phyloP scores from a whole-genome alignment of 2,113 vertebrate species.

The Ictalurus furcatus region DNA sequence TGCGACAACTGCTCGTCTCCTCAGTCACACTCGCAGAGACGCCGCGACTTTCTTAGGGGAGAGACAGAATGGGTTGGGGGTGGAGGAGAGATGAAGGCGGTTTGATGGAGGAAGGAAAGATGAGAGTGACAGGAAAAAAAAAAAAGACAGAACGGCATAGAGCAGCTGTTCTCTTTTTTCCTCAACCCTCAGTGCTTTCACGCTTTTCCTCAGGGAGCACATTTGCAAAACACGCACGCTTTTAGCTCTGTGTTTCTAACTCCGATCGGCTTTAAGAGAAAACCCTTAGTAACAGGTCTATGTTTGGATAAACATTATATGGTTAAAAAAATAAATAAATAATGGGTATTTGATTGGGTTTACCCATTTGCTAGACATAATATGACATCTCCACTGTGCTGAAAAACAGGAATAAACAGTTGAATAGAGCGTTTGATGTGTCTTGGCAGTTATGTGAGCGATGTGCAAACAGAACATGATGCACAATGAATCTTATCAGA shows the following conservation, averaged over 20 bases:
- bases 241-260: slow-evolving; percentile 51
- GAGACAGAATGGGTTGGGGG: neutral
- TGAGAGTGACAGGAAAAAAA: slow-evolving; percentile 43
- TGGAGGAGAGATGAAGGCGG: slow-evolving; percentile 2
- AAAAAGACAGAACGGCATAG: slow-evolving; percentile 44
- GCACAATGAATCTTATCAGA: slow-evolving; percentile 25
- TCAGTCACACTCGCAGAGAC: slow-evolving; percentile 64
- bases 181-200: slow-evolving; percentile 52
- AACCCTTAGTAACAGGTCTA: slow-evolving; percentile 55
- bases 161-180: slow-evolving; percentile 27
- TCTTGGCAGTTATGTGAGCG: slow-evolving; percentile 22
- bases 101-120: slow-evolving; percentile 2
- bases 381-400: slow-evolving; percentile 17
- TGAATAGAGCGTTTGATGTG: slow-evolving; percentile 16
- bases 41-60: slow-evolving; percentile 62
- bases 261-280: slow-evolving; percentile 56
- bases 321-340: slow-evolving; percentile 16
- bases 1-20: slow-evolving; percentile 51
- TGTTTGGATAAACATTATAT: slow-evolving; percentile 63
- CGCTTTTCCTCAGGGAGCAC: slow-evolving; percentile 58
- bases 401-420: neutral
- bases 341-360: neutral
- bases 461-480: slow-evolving; percentile 31
- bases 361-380: neutral
- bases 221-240: slow-evolving; percentile 59